Evolutionary conservation across 1,140 invertebrate genomes (phyloP).

Genomic region (Ephestia elutella): DNA sequence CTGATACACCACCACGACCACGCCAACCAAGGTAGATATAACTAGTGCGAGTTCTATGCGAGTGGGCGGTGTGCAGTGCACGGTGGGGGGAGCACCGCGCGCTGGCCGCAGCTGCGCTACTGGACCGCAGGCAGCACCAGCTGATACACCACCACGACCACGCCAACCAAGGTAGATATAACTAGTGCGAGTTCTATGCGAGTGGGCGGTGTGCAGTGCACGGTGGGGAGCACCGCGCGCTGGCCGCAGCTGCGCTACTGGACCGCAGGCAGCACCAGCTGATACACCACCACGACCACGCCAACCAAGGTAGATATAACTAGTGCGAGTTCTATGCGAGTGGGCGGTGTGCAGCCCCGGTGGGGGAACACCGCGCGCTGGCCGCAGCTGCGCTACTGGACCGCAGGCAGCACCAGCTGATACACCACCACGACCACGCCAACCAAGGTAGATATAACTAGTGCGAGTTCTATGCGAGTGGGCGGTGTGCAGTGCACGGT

Average conservation of each 20-base stretch:
- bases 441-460: too few species aligned
- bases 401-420: conserved; percentile 75
- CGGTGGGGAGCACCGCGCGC: conserved; percentile 94
- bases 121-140: conserved; percentile 83
- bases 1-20: conserved; percentile 53
- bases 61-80: conserved; percentile 96
- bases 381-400: conserved; percentile 96
- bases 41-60: conserved; percentile 93
- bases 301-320: conserved; percentile 5
- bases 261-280: conserved; percentile 80
- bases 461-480: conserved; percentile 95
- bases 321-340: conserved; percentile 93
- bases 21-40: conserved; percentile 12
- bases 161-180: too few species aligned
- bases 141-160: conserved; percentile 53
- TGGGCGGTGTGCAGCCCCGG: conserved; percentile 95
- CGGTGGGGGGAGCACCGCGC: conserved; percentile 95
- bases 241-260: conserved; percentile 94
- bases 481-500: conserved; percentile 94
- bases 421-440: conserved; percentile 53
- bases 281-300: conserved; percentile 53
- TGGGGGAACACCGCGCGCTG: conserved; percentile 94
- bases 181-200: conserved; percentile 93
- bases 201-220: conserved; percentile 96
- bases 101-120: conserved; percentile 93